Base-by-base conservation (phyloP, 2,888 invertebrate species). In the Eupeodes luniger region DNA sequence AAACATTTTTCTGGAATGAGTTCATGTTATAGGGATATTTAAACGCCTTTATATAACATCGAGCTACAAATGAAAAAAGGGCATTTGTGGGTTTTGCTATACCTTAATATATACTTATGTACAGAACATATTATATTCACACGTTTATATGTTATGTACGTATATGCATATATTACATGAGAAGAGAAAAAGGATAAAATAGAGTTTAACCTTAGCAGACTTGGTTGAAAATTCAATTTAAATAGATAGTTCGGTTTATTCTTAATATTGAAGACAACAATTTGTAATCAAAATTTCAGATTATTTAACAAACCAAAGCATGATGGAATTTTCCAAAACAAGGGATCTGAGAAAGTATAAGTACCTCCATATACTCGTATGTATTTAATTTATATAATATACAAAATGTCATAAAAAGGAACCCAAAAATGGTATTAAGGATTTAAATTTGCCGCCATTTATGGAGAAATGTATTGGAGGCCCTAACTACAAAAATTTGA, bases 31-130 rank as follows among this genome's bases (percentile, higher is more conserved):
- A 51, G 69, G 51, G 57, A 62, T 40, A 64, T 81, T 86, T 67
- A 79, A 78, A 47, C 75, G 74, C 49, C 51, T 69, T 27, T 67
- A 55, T 75, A 75, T 70, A 64, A 70, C 69, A 79, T 79, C 74
- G 51, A 51, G 40, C 64, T 59, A 27, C 27, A 85, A 76, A 80
- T 76, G 62, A 9, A 59, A 78, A 55, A 16, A 19, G 70, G 53
- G 49, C 66, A 47, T 49, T 40, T 27, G 64, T 19, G 62, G 62
- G 62, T 16, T 62, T 62, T 62, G 1, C 40, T 59, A 10, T 62
- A 44, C 55, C 19, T 19, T 9, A 16, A 55, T 55, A 9, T 27
- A 27, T 27, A 27, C 27, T 27, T 27, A 27, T 27, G 27, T 27
- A 27, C 27, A 27, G 19, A 19, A 19, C 3, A 27, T 27, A 27